These are phyloP conservation scores for Oscheius sp. DNA, from an alignment of 2,888 invertebrate genomes.

Conservation along the genomic window DNA sequence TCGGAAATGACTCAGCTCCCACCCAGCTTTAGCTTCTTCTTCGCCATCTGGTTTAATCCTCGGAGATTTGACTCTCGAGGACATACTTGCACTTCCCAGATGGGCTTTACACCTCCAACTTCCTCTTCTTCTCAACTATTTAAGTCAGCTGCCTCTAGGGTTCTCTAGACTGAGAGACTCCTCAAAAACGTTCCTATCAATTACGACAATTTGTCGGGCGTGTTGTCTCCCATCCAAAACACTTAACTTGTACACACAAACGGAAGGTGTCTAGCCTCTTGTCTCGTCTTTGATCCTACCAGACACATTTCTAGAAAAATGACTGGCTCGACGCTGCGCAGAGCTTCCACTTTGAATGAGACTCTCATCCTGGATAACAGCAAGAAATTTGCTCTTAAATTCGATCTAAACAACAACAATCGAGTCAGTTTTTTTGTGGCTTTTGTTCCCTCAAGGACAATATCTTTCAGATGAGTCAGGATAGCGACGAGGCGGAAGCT, in stretches of 20 bases:
- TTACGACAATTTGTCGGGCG: not conserved
- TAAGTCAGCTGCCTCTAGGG: not conserved
- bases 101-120: no score
- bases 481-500: constrained; percentile 20
- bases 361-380: constrained; percentile 35
- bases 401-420: constrained; percentile 47
- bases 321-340: constrained; percentile 5
- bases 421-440: not conserved
- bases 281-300: not conserved
- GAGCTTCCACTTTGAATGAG: constrained; percentile 47
- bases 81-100: no score
- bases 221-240: no score
- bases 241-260: no score
- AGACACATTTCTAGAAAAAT: not conserved
- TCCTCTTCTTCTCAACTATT: not conserved
- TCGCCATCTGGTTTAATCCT: no score
- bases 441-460: not conserved
- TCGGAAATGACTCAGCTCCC: no score
- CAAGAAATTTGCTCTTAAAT: constrained; percentile 46
- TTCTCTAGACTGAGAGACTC: no score
- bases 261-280: no score
- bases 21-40: no score
- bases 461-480: constrained; percentile 7
- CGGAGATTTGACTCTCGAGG: no score
- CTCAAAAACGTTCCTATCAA: no score